A percentile compares a stretch with the other conserved stretches of the same genome.
phyloP scores from a whole-genome alignment of 2,888 invertebrate genomes.

The Lasius fuliginosus region DNA sequence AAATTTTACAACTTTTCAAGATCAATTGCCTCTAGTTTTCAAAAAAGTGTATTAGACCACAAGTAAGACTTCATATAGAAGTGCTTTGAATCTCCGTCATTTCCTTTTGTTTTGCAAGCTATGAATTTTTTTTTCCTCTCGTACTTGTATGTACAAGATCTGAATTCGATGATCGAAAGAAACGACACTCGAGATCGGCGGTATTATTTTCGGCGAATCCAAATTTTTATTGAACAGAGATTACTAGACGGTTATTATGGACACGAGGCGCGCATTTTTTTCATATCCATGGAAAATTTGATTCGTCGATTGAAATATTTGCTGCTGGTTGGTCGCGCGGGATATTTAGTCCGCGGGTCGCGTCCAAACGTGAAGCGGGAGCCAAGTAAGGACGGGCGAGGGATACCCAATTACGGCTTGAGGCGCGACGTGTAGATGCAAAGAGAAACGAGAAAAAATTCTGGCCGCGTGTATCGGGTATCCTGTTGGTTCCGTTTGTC shows the following conservation, averaged over 20 bases:
- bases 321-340: too few species aligned
- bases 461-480: slow-evolving; percentile 82
- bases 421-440: slow-evolving; percentile 42
- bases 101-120: background rate
- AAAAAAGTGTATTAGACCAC: background rate
- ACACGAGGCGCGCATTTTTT: background rate
- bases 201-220: background rate
- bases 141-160: background rate
- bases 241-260: background rate
- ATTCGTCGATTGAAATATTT: background rate
- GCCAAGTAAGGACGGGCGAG: slow-evolving; percentile 69
- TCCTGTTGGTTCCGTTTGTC: slow-evolving; percentile 82
- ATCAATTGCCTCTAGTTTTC: background rate
- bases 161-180: background rate
- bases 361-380: slow-evolving; percentile 35
- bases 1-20: background rate
- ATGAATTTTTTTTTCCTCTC: slow-evolving; percentile 16
- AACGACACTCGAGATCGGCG: too few species aligned
- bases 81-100: background rate
- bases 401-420: slow-evolving; percentile 77
- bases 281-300: background rate
- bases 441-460: slow-evolving; percentile 77
- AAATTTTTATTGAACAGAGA: background rate
- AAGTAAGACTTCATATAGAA: background rate
- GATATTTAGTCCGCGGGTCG: background rate